A percentile compares a stretch with the other conserved stretches of the same genome.
These are phyloP conservation scores for Tromatobia lineatoria DNA, from an alignment of 2,888 invertebrate species.

Conservation along the genomic window DNA sequence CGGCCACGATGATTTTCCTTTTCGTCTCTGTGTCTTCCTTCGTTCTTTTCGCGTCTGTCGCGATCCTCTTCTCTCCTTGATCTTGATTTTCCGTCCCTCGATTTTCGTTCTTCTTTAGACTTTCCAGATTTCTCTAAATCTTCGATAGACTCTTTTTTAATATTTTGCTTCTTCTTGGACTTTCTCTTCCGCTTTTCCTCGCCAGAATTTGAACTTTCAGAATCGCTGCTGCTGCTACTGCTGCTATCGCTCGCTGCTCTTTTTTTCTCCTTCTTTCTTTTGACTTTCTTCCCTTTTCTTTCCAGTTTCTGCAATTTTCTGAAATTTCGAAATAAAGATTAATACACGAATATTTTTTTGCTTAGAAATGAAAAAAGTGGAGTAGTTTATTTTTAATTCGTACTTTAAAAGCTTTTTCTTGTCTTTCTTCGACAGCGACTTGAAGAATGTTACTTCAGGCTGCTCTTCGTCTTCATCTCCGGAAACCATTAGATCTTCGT, in stretches of 20 bases:
- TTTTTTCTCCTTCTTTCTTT: slow-evolving; percentile 66
- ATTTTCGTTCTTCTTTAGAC: slow-evolving; percentile 45
- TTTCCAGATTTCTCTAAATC: slow-evolving; percentile 42
- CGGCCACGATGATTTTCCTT: slow-evolving; percentile 68
- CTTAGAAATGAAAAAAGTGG: not conserved
- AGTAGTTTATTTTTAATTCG: slow-evolving; percentile 73
- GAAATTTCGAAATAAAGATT: slow-evolving; percentile 45
- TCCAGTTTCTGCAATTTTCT: slow-evolving; percentile 91
- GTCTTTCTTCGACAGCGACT: slow-evolving; percentile 94
- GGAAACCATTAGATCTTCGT: slow-evolving; percentile 85
- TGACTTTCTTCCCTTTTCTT: slow-evolving; percentile 67
- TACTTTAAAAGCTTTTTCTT: slow-evolving; percentile 96
- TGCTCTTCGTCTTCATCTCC: slow-evolving; percentile 85
- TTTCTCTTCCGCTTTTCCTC: slow-evolving; percentile 69
- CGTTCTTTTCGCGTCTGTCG: slow-evolving; percentile 30
- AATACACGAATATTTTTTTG: not conserved
- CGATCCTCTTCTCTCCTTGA: slow-evolving; percentile 61
- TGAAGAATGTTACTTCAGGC: slow-evolving; percentile 93
- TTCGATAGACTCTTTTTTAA: slow-evolving; percentile 56
- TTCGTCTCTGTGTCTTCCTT: slow-evolving; percentile 55
- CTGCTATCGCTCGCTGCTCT: slow-evolving; percentile 58
- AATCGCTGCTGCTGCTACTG: slow-evolving; percentile 72
- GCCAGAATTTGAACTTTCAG: slow-evolving; percentile 50
- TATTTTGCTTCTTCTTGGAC: slow-evolving; percentile 65
- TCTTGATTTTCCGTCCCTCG: slow-evolving; percentile 73